Evolutionary conservation across 2,888 invertebrate genomes (phyloP).

Genomic region (Theretra japonica): DNA sequence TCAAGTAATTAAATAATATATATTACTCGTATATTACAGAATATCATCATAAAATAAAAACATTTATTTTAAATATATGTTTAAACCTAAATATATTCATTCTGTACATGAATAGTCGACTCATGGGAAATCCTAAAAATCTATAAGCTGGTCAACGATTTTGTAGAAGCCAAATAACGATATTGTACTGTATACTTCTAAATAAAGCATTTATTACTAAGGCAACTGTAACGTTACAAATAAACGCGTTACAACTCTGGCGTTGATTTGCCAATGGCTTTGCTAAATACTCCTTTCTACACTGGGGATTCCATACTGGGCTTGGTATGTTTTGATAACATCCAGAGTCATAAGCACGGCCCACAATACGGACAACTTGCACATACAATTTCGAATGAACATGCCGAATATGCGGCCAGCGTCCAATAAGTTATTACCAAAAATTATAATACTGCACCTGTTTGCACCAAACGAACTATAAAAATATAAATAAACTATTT

Average conservation of each 20-base stretch:
- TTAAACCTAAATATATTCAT: constrained; percentile 36
- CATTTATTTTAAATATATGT: constrained; percentile 71
- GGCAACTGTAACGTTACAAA: constrained; percentile 19
- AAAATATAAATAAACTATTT: constrained; percentile 55
- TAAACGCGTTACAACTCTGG: constrained; percentile 8
- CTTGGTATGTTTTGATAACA: not conserved
- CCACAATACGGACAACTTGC: constrained; percentile 29
- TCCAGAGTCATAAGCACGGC: constrained; percentile 19
- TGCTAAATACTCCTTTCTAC: not conserved
- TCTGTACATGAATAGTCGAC: constrained; percentile 27
- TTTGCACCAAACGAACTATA: constrained; percentile 58
- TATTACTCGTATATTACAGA: constrained; percentile 75
- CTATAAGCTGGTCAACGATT: constrained; percentile 16
- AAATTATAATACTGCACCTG: constrained; percentile 62
- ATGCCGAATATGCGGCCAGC: not conserved
- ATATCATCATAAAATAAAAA: constrained; percentile 68
- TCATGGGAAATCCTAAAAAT: constrained; percentile 7
- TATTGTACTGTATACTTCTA: constrained; percentile 7
- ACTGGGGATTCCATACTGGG: constrained; percentile 6
- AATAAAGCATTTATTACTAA: constrained; percentile 25
- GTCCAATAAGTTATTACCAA: constrained; percentile 52
- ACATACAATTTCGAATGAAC: constrained; percentile 14
- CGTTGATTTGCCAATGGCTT: not conserved
- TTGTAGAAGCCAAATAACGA: constrained; percentile 19
- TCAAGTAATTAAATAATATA: constrained; percentile 74